Conservation (phyloP, 2,888 invertebrate genomes). For the Euspilapteryx auroguttella region DNA sequence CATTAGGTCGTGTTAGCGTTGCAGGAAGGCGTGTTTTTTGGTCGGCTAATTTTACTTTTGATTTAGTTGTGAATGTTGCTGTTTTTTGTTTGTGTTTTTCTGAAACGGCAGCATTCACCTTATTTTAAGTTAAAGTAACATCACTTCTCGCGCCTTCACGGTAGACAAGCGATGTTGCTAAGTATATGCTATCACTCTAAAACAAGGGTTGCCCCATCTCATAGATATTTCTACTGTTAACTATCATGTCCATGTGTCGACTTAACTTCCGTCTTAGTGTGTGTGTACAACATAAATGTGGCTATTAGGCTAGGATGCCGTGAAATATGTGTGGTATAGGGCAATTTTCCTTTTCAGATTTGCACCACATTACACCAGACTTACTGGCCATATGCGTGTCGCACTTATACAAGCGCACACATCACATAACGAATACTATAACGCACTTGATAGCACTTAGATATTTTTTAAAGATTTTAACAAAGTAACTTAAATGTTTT, state of each 20-base stretch:
- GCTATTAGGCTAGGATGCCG: slow-evolving; percentile 41
- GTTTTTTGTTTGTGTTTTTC: too few relatives aligned
- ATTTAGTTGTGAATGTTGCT: slow-evolving; percentile 21
- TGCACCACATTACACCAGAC: slow-evolving; percentile 62
- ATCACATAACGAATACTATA: slow-evolving; percentile 54
- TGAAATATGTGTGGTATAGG: slow-evolving; percentile 61
- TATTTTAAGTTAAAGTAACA: slow-evolving; percentile 17
- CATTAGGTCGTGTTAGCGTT: slow-evolving; percentile 48
- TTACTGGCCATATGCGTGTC: slow-evolving; percentile 62
- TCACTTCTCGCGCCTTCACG: slow-evolving; percentile 1
- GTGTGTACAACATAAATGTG: slow-evolving; percentile 36
- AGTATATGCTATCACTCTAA: slow-evolving; percentile 22
- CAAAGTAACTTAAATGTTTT: slow-evolving; percentile 50
- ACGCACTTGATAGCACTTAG: slow-evolving; percentile 61
- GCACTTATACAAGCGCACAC: slow-evolving; percentile 61
- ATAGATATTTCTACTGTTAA: slow-evolving; percentile 56
- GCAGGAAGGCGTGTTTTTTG: too few relatives aligned
- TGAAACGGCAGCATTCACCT: slow-evolving; percentile 18
- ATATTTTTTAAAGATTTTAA: slow-evolving; percentile 42
- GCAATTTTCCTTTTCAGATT: slow-evolving; percentile 62
- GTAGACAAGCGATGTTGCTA: slow-evolving; percentile 21
- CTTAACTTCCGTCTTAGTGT: slow-evolving; percentile 51
- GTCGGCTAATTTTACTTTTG: slow-evolving; percentile 30
- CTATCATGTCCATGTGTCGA: slow-evolving; percentile 56
- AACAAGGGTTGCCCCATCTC: slow-evolving; percentile 63